These are phyloP conservation scores for Eupeodes latifasciatus DNA, from an alignment of 2,888 invertebrate genomes.

Conservation along the genomic window DNA sequence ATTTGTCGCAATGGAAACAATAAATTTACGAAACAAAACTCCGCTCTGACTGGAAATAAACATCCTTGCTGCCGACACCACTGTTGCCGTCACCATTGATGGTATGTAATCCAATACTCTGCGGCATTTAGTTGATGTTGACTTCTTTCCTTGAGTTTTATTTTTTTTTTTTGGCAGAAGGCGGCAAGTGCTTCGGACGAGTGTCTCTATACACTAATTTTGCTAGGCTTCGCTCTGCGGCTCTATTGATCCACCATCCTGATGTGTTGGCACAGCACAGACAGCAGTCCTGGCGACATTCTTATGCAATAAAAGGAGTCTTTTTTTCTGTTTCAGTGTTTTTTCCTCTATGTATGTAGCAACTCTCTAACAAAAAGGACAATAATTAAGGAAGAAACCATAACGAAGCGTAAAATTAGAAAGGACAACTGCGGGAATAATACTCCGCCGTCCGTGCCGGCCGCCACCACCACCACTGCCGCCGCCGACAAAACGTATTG, in stretches of 20 bases:
- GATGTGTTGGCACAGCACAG: conserved; percentile 56
- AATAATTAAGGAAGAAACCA: conserved; percentile 62
- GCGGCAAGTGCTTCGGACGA: conserved; percentile 67
- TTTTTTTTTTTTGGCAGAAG: conserved; percentile 71
- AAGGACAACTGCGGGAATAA: conserved; percentile 1
- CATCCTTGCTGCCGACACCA: conserved; percentile 11
- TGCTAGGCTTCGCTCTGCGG: conserved; percentile 71
- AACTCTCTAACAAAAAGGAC: conserved; percentile 37
- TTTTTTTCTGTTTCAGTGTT: conserved; percentile 23
- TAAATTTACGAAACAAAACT: conserved; percentile 69
- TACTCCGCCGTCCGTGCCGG: too few relatives aligned
- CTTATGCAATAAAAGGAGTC: conserved; percentile 65
- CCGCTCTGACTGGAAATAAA: conserved; percentile 50
- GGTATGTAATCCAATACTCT: conserved; percentile 71
- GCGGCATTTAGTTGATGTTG: conserved; percentile 73
- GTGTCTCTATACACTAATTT: conserved; percentile 61
- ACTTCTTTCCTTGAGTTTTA: conserved; percentile 32
- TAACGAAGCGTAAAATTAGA: conserved; percentile 69
- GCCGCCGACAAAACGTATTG: conserved; percentile 6
- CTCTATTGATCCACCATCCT: conserved; percentile 69
- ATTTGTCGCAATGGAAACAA: conserved; percentile 71
- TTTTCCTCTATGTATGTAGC: neutral
- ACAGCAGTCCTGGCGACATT: conserved; percentile 63
- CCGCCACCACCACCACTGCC: neutral
- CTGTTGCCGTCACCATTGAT: neutral